Conservation (phyloP, 2,888 invertebrate genomes). For the Cantharis flavilabris region DNA sequence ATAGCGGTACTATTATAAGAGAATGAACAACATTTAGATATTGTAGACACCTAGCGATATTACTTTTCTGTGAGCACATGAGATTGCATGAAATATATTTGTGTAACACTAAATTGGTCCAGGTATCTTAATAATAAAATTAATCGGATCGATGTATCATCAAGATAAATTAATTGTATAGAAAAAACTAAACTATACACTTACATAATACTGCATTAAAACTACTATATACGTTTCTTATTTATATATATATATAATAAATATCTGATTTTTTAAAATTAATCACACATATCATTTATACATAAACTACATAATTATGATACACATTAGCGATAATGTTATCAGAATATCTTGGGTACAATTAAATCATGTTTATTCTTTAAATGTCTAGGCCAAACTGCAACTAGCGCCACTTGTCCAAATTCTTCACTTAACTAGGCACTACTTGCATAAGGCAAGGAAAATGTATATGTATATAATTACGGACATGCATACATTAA, state of each 20-base stretch:
- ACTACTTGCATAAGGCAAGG: slow-evolving; percentile 21
- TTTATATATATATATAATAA: slow-evolving; percentile 35
- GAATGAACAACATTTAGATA: slow-evolving; percentile 31
- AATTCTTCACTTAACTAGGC: slow-evolving; percentile 1
- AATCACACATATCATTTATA: slow-evolving; percentile 37
- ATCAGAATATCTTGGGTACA: slow-evolving; percentile 1
- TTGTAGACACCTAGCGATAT: slow-evolving; percentile 31
- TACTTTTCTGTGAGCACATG: slow-evolving; percentile 32
- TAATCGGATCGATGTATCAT: slow-evolving; percentile 41
- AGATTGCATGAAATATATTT: slow-evolving; percentile 36
- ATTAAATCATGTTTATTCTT: slow-evolving; percentile 8
- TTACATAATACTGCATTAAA: slow-evolving; percentile 46
- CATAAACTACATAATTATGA: slow-evolving; percentile 39
- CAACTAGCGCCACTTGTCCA: slow-evolving; percentile 17
- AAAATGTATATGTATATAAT: slow-evolving; percentile 11
- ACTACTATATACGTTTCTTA: background rate
- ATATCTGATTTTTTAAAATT: slow-evolving; percentile 37
- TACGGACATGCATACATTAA: slow-evolving; percentile 20
- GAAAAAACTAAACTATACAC: slow-evolving; percentile 50
- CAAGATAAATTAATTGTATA: slow-evolving; percentile 44
- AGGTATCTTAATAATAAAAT: slow-evolving; percentile 40
- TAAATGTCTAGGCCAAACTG: slow-evolving; percentile 10
- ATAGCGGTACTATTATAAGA: slow-evolving; percentile 28
- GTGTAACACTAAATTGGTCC: slow-evolving; percentile 46
- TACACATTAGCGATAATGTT: slow-evolving; percentile 24